Evolutionary conservation across 2,797 vertebrate genomes (phyloP), one percentile per base, ranked within the genome.

Genomic region (Typhlichthys subterraneus): DNA sequence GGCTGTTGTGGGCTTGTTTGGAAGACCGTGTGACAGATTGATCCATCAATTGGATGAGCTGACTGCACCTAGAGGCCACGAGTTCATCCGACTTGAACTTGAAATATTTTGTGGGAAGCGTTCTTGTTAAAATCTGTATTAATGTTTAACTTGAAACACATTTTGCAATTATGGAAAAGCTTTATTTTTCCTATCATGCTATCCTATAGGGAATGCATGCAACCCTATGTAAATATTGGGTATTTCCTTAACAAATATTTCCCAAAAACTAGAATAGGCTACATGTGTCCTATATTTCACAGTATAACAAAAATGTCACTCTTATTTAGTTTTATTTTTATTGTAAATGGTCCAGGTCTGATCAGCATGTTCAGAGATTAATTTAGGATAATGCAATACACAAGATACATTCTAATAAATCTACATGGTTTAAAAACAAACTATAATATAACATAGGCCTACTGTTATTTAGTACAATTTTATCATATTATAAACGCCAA

Each of bases 1-100:
- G 88, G 88, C 82, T 77, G 70, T 76, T 47, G 48, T 61, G 75
- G 68, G 77, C 80, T 77, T 87, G 86, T 90, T 88, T 90, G 70
- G 78, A 88, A 73, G 63, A 75, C 69, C 61, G 60, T 38, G 59
- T 70, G 71, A 77, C 87, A 80, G 71, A 84, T 65, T 75, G 79
- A 89, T 87, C 75, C 61, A 87, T 91, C 84, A 88, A 58, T 63
- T 54, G 58, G 63, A 69, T 59, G 64, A 17, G 47, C 12, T 12
- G 12, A 65, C 67, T 64, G 49, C 53, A 45, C 57, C 57, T 38
- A 56, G 59, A 55, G 53, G 69, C 69, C 55, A 9, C 49, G 33
- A 80, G 64, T 82, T 85, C 74, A 77, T 59, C 53, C 5, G 15
- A 73, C 56, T 69, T 86, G 75, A 84, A 86, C 82, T 83, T 85